Base-by-base conservation (phyloP, 2,888 invertebrate species). In the Epirrhoe alternata region DNA sequence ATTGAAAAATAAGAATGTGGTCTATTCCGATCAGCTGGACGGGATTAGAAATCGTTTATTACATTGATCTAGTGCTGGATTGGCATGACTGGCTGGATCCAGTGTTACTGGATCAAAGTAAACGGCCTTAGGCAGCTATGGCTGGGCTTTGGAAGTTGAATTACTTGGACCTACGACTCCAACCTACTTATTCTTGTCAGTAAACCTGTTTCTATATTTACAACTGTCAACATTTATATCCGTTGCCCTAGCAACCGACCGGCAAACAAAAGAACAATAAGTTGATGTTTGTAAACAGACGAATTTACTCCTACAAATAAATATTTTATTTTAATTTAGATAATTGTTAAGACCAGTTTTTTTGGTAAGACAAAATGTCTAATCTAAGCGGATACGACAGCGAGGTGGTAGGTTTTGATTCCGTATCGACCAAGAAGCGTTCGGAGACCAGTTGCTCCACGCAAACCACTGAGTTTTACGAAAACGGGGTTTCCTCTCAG, bases 371-470 rank as follows among this genome's bases (percentile, higher is more conserved):
- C 16, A 79, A 67, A 73, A 90, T 92, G 91, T 87, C 89, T 1
- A 75, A 77, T 16, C 68, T 93, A 33, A 90, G 90, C 61, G 91
- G 91, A 0, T 93, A 82, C 52, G 92, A 92, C 52, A 86, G 89
- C 55, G 92, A 92, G 68, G 86, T 78, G 0, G 74, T 88, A 0
- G 92, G 92, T 0, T 93, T 91, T 38, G 87, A 90, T 1, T 87
- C 90, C 0, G 70, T 89, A 0, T 73, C 75, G 0, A 66, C 79
- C 0, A 80, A 78, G 0, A 81, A 77, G 33, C 69, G 80, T 0
- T 45, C 79, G 0, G 87, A 80, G 53, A 77, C 75, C 0, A 75
- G 76, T 0, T 80, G 77, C 0, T 79, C 86, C 0, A 86, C 89
- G 0, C 92, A 93, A 62, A 93, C 92, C 0, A 79, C 77, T 0